phyloP scores from a whole-genome alignment of 2,113 vertebrate species.

The Amazona vittata region DNA sequence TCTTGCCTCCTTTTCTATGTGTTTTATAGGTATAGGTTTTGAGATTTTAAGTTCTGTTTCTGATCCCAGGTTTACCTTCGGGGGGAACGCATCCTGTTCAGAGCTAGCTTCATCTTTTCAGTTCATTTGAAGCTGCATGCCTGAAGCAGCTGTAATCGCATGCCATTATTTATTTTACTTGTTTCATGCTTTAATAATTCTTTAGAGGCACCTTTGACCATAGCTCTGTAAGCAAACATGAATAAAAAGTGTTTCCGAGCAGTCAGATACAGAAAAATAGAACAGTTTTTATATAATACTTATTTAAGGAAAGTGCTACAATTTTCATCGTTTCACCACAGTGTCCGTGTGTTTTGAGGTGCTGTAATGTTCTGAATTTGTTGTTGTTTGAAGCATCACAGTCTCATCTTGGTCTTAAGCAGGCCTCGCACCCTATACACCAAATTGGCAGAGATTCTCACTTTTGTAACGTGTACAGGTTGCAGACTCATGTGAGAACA shows the following conservation, averaged over 20 bases:
- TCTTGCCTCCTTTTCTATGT: not conserved
- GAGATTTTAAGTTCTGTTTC: not conserved
- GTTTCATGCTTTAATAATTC: not conserved
- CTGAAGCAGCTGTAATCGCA: not conserved
- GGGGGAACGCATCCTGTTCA: not conserved
- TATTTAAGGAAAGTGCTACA: not conserved
- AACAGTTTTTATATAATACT: not conserved
- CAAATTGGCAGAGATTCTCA: not conserved
- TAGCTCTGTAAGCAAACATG: not conserved
- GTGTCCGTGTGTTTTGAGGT: not conserved
- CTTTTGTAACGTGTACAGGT: not conserved
- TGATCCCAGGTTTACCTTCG: not conserved
- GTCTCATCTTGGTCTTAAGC: not conserved
- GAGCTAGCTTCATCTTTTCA: not conserved
- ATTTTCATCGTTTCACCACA: not conserved
- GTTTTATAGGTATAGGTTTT: not conserved
- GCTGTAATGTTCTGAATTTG: not conserved
- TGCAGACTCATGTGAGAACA: not conserved
- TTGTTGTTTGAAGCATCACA: not conserved
- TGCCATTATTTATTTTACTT: not conserved
- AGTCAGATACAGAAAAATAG: not conserved
- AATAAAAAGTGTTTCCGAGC: not conserved
- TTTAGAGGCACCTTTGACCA: not conserved
- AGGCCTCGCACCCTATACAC: not conserved
- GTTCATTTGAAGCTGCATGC: not conserved